Percentiles rank a stretch among this genome's conserved stretches.
Conservation (phyloP, 2,113 vertebrate genomes). For the Corythornis vintsioides region DNA sequence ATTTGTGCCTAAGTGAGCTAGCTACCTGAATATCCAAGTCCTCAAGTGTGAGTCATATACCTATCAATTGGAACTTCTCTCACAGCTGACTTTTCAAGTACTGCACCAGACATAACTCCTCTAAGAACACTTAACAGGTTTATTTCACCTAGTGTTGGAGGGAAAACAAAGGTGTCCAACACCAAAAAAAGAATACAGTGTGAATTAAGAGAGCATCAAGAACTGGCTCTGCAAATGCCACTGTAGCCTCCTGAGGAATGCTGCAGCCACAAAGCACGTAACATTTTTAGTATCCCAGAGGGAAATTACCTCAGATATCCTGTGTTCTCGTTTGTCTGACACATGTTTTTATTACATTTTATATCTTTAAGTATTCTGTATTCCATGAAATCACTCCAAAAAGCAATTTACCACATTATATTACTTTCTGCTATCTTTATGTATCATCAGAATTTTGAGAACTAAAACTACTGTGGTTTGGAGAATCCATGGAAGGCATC, state of each 20-base stretch:
- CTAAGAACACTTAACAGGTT: slow-evolving; percentile 29
- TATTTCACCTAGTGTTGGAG: slow-evolving; percentile 7
- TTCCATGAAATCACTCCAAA: slow-evolving; percentile 54
- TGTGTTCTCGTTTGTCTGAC: slow-evolving; percentile 33
- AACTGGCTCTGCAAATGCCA: slow-evolving; percentile 29
- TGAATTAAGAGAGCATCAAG: slow-evolving; percentile 12
- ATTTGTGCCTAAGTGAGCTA: slow-evolving; percentile 32
- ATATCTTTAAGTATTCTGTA: slow-evolving; percentile 36
- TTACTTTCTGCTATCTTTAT: slow-evolving; percentile 60
- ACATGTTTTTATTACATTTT: slow-evolving; percentile 53
- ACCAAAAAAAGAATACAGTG: neutral
- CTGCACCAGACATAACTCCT: neutral
- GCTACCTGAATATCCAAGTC: slow-evolving; percentile 24
- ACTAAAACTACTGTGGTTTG: slow-evolving; percentile 48
- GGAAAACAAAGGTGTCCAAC: slow-evolving; percentile 27
- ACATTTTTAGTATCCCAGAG: slow-evolving; percentile 38
- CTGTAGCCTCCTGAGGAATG: slow-evolving; percentile 4
- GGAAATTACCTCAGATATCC: slow-evolving; percentile 66
- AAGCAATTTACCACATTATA: slow-evolving; percentile 53
- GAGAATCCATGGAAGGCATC: slow-evolving; percentile 39
- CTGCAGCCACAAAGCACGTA: neutral
- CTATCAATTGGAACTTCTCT: slow-evolving; percentile 1
- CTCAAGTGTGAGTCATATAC: neutral
- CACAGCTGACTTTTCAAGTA: neutral
- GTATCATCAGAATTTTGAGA: slow-evolving; percentile 44